Base-by-base conservation (phyloP, 2,888 invertebrate genomes). In the Platycheirus rosarum region DNA sequence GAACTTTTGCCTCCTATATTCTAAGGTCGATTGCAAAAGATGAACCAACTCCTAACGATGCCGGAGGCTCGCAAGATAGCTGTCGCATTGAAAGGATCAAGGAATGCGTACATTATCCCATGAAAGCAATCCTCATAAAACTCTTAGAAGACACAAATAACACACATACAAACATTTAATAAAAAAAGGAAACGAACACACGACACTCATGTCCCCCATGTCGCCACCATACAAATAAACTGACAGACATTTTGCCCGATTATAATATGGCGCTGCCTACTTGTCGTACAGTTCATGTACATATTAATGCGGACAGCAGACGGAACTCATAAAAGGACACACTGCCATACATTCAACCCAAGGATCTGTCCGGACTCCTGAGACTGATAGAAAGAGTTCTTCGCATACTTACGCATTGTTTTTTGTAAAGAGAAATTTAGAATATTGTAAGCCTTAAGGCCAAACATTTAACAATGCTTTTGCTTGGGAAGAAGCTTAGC, bases 181-280 rank as follows among this genome's bases (percentile, higher is more conserved):
- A 23, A 4, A 23, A 75, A 68, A 75, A 74, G 55, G 23, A 48
- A 51, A 48, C 14, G 53, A 60, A 60, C 68, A 68, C 75, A 68
- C 75, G 75, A 60, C 66, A 77, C 65, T 37, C 46, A 44, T 76
- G 76, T 76, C 76, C 70, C 70, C 63, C 65, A 69, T 63, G 69
- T 70, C 70, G 55, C 44, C 65, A 57, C 63, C 55, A 60, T 53
- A 65, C 70, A 77, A 71, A 71, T 66, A 71, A 77, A 77, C 77
- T 71, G 77, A 71, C 77, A 71, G 70, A 77, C 77, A 76, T 69
- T n/a, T 76, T 76, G 69, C 76, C 76, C 66, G 77, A 60, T 71
- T 65, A 77, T 66, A 75, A 62, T 75, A 62, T 62, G 68, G 11
- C 11, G 40, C 42, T 57, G 66, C 55, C 40, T 16, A 13, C 18